Evolutionary conservation across 2,888 invertebrate genomes (phyloP).

Genomic region (Agrilus cyanescens): DNA sequence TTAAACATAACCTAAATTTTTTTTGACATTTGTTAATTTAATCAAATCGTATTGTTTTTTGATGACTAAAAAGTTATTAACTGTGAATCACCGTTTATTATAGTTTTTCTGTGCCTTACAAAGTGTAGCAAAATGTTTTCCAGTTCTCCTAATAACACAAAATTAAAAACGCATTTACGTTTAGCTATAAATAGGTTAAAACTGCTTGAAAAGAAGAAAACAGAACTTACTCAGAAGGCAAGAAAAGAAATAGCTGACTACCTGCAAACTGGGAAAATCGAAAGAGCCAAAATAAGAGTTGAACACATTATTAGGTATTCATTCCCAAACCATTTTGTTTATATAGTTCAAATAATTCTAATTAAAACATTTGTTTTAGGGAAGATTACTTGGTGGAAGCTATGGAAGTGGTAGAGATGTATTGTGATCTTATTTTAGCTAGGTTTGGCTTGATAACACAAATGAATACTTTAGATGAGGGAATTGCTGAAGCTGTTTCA

Average conservation of each 20-base stretch:
- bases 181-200: conserved; percentile 89
- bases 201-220: conserved; percentile 92
- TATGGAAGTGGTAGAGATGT: conserved; percentile 99
- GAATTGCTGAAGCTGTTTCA: conserved; percentile 89
- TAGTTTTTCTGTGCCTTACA: no score
- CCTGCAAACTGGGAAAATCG: conserved; percentile 70
- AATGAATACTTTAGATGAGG: conserved; percentile 93
- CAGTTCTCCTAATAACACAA: conserved; percentile 84
- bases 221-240: conserved; percentile 91
- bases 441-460: conserved; percentile 93
- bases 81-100: no score
- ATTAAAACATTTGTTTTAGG: conserved; percentile 36
- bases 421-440: conserved; percentile 91
- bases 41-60: no score
- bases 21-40: no score
- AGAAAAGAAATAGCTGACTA: conserved; percentile 97
- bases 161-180: conserved; percentile 91
- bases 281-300: conserved; percentile 90
- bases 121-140: conserved; percentile 59
- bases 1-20: no score
- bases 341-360: background rate
- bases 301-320: conserved; percentile 86
- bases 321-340: conserved; percentile 2
- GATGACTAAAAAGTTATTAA: no score
- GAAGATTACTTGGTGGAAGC: conserved; percentile 99